Percentiles rank a stretch among this genome's conserved stretches.
These are phyloP conservation scores for Varecia variegata DNA, from an alignment of 2,797 vertebrate species.

Conservation along the genomic window DNA sequence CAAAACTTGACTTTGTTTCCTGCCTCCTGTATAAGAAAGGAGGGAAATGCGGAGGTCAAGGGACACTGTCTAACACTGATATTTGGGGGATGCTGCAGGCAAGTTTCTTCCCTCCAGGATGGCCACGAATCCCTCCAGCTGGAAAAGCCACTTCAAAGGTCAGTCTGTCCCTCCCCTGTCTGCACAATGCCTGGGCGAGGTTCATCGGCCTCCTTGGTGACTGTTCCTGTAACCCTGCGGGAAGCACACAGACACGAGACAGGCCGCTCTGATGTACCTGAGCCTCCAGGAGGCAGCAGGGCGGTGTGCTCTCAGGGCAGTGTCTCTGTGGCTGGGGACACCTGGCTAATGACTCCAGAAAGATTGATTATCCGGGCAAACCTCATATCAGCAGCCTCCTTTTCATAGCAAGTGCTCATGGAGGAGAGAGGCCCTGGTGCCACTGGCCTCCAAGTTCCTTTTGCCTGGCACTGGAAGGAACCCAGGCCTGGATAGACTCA, in stretches of 20 bases:
- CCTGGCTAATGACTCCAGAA: neutral
- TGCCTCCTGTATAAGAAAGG: neutral
- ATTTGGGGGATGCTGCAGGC: neutral
- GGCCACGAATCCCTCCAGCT: neutral
- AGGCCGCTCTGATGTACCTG: neutral
- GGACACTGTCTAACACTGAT: neutral
- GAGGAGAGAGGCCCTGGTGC: neutral
- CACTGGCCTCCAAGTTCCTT: neutral
- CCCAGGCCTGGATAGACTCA: neutral
- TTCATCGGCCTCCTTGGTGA: neutral
- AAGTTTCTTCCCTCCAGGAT: neutral
- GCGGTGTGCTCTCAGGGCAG: neutral
- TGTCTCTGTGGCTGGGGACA: neutral
- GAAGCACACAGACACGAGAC: neutral
- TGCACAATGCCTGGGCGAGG: neutral
- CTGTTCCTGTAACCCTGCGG: accelerated
- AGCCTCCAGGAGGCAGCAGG: neutral
- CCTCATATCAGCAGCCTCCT: neutral
- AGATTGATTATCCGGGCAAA: neutral
- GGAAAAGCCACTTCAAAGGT: neutral
- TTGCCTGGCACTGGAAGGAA: neutral
- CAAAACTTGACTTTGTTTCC: neutral
- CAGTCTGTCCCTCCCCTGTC: neutral
- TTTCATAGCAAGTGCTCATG: neutral
- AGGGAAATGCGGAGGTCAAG: neutral